A percentile compares a stretch with the other conserved stretches of the same genome.
Evolutionary conservation across 2,797 vertebrate genomes (phyloP).

Genomic region (Podargus strigoides): DNA sequence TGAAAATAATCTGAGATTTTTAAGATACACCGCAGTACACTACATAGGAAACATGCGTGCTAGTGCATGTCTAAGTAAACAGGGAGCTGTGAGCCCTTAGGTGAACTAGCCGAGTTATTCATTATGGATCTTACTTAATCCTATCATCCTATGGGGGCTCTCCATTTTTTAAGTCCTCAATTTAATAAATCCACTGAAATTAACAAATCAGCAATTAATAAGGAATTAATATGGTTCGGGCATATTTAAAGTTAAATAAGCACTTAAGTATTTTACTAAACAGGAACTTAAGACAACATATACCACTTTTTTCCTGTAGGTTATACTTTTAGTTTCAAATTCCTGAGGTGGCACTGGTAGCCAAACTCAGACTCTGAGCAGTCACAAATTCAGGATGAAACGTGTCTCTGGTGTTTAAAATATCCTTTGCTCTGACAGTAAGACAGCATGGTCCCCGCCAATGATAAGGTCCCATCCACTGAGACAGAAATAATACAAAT

Average conservation of each 20-base stretch:
- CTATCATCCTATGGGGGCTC: not conserved
- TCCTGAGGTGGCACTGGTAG: not conserved
- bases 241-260: conserved; percentile 7
- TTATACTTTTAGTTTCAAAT: not conserved
- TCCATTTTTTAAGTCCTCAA: not conserved
- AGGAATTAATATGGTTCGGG: not conserved
- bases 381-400: not conserved
- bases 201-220: conserved; percentile 16
- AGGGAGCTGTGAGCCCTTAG: not conserved
- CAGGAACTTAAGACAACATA: not conserved
- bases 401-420: not conserved
- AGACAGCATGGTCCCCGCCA: not conserved
- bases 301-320: not conserved
- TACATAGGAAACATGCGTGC: not conserved
- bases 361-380: not conserved
- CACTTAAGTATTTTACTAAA: not conserved
- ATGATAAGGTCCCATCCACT: not conserved
- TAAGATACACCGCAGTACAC: not conserved
- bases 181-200: conserved; percentile 41
- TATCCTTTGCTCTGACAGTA: not conserved
- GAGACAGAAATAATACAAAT: not conserved
- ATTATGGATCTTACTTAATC: not conserved
- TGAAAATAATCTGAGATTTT: not conserved
- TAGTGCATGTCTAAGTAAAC: not conserved
- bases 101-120: conserved; percentile 6